These are phyloP conservation scores for Nettapus auritus DNA, from an alignment of 2,113 vertebrate genomes.

Conservation along the genomic window DNA sequence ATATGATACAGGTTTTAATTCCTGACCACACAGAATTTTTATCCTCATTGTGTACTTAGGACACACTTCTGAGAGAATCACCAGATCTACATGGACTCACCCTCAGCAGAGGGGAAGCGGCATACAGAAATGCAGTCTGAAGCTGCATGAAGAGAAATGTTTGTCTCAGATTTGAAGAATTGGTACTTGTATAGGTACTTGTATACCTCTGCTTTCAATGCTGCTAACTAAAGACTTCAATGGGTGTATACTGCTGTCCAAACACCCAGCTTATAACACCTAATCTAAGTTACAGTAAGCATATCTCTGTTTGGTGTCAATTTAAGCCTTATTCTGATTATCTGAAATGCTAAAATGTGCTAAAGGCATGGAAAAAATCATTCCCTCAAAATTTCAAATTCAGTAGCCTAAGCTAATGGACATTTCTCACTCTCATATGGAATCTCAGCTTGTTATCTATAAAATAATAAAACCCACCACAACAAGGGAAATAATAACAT, in stretches of 20 bases:
- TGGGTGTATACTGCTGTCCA: rapidly evolving
- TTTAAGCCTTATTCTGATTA: not conserved
- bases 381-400: not conserved
- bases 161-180: not conserved
- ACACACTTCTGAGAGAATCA: rapidly evolving
- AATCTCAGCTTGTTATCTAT: not conserved
- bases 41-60: not conserved
- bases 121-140: not conserved
- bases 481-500: not conserved
- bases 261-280: not conserved
- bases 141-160: not conserved
- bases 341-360: not conserved
- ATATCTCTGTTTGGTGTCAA: not conserved
- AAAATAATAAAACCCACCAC: not conserved
- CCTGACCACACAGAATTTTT: not conserved
- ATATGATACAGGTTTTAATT: not conserved
- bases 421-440: not conserved
- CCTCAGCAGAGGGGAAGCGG: not conserved
- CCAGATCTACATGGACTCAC: not conserved
- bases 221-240: not conserved
- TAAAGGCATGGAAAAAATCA: not conserved
- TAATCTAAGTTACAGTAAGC: not conserved
- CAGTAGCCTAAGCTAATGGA: not conserved
- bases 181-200: not conserved
- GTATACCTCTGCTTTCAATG: not conserved